Percentiles rank a stretch among this genome's conserved stretches.
Conservation (phyloP, 92 coral and sea anemone genomes). For the Palythoa heliodiscus region DNA sequence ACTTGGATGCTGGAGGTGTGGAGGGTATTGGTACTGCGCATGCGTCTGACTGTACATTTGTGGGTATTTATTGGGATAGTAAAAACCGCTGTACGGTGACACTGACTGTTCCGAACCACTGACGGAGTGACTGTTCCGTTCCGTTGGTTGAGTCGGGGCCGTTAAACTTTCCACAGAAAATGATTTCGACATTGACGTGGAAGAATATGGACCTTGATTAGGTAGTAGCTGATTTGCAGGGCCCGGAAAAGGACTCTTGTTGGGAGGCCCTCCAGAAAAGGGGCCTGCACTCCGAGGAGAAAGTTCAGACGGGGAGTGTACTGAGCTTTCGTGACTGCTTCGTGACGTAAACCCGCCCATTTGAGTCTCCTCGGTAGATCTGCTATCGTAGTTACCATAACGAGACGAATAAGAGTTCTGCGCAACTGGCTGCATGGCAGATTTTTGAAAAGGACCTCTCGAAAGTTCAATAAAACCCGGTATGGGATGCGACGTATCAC, state of each 20-base stretch:
- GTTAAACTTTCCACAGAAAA: constrained; percentile 98
- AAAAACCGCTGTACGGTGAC: constrained; percentile 90
- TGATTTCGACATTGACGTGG: constrained; percentile 76
- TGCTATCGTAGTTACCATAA: constrained; percentile 49
- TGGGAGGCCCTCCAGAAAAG: constrained; percentile 73
- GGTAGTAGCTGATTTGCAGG: constrained; percentile 58
- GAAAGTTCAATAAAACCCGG: constrained; percentile 80
- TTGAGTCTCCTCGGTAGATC: constrained; percentile 35
- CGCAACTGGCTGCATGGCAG: constrained; percentile 49
- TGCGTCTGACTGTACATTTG: constrained; percentile 88
- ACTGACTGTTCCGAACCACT: constrained; percentile 74
- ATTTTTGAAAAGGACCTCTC: constrained; percentile 46
- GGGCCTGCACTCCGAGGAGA: constrained; percentile 55
- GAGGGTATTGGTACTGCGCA: constrained; percentile 87
- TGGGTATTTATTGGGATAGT: constrained; percentile 88
- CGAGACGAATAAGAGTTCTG: constrained; percentile 70
- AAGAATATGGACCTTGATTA: constrained; percentile 53
- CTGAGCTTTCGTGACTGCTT: constrained; percentile 65
- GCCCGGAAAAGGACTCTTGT: constrained; percentile 88
- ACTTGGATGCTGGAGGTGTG: constrained; percentile 84
- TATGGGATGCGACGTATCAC: constrained; percentile 63
- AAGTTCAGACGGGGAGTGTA: constrained; percentile 79
- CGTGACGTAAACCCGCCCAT: constrained; percentile 37
- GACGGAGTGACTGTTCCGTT: constrained; percentile 66
- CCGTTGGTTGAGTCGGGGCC: constrained; percentile 87